Base-by-base conservation (phyloP, 2,888 invertebrate genomes). In the Parapristionchus giblindavisi region DNA sequence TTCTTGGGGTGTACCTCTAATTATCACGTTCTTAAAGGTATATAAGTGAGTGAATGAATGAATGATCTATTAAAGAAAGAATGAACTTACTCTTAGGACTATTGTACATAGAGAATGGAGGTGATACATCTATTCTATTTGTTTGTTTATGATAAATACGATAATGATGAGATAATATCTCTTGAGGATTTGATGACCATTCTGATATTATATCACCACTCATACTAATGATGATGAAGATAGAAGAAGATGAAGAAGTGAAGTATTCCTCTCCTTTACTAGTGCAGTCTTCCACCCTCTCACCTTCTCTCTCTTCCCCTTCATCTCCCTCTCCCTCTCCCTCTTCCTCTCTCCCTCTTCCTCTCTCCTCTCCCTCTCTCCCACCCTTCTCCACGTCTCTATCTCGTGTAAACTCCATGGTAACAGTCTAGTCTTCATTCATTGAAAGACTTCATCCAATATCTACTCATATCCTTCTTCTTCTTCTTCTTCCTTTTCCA, bases 61-160 rank as follows among this genome's bases (percentile, higher is more conserved):
- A n/a, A n/a, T n/a, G n/a, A n/a, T n/a, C 11, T 17, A 43, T 17
- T 43, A 14, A 43, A 43, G 4, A 8, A 60, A 11, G n/a, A 32
- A 17, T 21, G 21, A 11, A 60, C 70, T 54, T 4, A 70, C 70
- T 70, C 29, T 70, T 70, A n/a, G 70, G 70, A 56, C 70, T 70
- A 29, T 70, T 70, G 40, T 34, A 70, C 70, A 70, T 70, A 24
- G 54, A 70, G 40, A 56, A 70, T 1, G 70, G 70, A 36, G 70
- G 70, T 27, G 54, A 32, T 5, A 27, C 40, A 40, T 70, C 70
- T 36, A 70, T 29, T 8, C 38, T 24, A 8, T 36, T 21, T 2
- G 21, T 6, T 24, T 32, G 38, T 70, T 40, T 38, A 6, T 54
- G 36, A 48, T 70, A 56, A 4, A 70, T 38, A 29, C 63, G 63